These are phyloP conservation scores for Hydra vulgaris DNA, from an alignment of 30 jellyfish, hydroid and myxozoan species.

Conservation along the genomic window DNA sequence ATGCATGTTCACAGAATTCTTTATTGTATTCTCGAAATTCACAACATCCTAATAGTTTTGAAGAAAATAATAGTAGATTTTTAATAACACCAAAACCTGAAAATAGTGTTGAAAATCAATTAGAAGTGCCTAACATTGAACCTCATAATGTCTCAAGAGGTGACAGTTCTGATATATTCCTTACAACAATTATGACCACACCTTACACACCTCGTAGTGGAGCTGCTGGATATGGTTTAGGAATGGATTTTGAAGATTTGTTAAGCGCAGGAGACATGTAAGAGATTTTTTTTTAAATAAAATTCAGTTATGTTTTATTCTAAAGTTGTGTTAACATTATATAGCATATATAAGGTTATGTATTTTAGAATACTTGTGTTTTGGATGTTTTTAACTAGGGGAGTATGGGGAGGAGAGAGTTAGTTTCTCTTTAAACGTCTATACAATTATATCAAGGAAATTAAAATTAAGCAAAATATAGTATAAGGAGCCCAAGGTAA, in stretches of 20 bases:
- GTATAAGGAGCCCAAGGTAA: too few species aligned
- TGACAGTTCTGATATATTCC: constrained; percentile 7
- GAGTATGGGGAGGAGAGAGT: too few species aligned
- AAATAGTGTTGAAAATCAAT: neutral
- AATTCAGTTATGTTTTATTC: neutral
- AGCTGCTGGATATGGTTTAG: constrained; percentile 95
- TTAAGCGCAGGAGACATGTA: constrained; percentile 65
- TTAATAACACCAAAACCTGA: neutral
- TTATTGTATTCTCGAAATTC: neutral
- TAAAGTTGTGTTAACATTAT: neutral
- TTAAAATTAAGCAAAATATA: too few species aligned
- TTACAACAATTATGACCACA: constrained; percentile 34
- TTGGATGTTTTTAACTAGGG: too few species aligned
- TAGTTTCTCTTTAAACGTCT: too few species aligned
- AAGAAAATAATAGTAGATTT: too few species aligned
- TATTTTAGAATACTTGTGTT: too few species aligned
- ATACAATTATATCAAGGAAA: too few species aligned
- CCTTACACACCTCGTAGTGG: constrained; percentile 94
- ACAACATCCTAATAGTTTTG: neutral
- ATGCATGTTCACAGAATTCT: too few species aligned
- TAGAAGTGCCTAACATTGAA: too few species aligned
- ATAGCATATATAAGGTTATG: too few species aligned
- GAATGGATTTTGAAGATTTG: constrained; percentile 83
- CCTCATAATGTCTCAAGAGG: too few species aligned
- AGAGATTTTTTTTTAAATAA: constrained; percentile 22